These are phyloP conservation scores for Hassar affinis DNA, from an alignment of 2,113 vertebrate species.

Conservation along the genomic window DNA sequence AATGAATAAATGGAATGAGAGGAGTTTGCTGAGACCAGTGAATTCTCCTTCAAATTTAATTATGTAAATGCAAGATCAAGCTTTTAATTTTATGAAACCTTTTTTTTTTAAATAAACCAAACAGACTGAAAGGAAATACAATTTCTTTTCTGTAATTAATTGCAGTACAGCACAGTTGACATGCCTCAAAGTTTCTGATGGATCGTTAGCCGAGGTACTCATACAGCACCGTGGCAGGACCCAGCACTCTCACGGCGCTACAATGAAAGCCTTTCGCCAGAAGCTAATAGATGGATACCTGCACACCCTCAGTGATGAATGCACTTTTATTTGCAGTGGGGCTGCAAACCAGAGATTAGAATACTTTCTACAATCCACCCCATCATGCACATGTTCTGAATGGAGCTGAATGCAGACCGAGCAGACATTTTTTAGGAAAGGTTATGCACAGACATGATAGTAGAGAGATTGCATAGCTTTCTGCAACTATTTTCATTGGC, in stretches of 20 bases:
- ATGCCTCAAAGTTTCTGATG: slow-evolving; percentile 6
- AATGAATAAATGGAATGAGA: slow-evolving; percentile 21
- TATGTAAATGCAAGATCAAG: slow-evolving; percentile 39
- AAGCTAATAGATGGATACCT: slow-evolving; percentile 43
- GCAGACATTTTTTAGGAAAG: background rate
- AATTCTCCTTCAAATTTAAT: slow-evolving; percentile 52
- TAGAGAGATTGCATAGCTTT: background rate
- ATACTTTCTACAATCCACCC: slow-evolving; percentile 32
- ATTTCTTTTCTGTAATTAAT: background rate
- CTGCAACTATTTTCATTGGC: background rate
- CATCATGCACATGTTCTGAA: slow-evolving; percentile 36
- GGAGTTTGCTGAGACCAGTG: slow-evolving; percentile 36
- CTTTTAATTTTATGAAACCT: slow-evolving; percentile 25
- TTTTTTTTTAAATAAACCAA: slow-evolving; percentile 40
- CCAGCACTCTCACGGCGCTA: background rate
- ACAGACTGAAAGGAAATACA: slow-evolving; percentile 26
- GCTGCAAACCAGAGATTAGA: slow-evolving; percentile 42
- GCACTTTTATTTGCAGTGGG: slow-evolving; percentile 34
- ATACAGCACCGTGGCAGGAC: background rate
- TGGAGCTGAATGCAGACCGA: slow-evolving; percentile 13
- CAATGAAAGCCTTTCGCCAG: background rate
- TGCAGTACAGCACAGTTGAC: slow-evolving; percentile 7
- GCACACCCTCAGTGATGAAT: slow-evolving; percentile 29
- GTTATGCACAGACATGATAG: slow-evolving; percentile 9
- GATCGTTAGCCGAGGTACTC: background rate